A percentile compares a stretch with the other conserved stretches of the same genome.
These are phyloP conservation scores for Pomacea maculata DNA, from an alignment of 1,140 invertebrate genomes.

Conservation along the genomic window DNA sequence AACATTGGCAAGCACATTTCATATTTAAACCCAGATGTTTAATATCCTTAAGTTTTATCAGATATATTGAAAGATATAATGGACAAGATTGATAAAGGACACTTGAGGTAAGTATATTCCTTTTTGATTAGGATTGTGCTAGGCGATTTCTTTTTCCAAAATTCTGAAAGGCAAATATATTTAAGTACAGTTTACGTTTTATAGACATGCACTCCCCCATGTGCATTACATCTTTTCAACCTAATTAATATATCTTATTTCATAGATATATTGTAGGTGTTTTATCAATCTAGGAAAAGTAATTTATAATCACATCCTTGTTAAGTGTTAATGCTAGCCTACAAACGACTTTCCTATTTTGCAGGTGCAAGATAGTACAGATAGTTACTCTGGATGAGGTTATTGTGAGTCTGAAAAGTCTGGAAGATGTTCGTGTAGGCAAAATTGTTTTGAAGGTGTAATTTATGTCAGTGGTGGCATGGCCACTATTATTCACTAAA, in stretches of 20 bases:
- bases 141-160: neutral
- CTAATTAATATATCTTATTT: no score
- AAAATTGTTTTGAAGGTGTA: conserved; percentile 59
- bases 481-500: no score
- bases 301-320: no score
- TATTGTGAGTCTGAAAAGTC: conserved; percentile 48
- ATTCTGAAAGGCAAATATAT: neutral
- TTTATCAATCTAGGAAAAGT: neutral
- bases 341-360: conserved; percentile 22
- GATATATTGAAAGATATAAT: conserved; percentile 65
- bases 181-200: neutral
- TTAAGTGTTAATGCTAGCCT: conserved; percentile 6
- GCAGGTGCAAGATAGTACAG: conserved; percentile 62
- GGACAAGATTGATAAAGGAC: conserved; percentile 66
- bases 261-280: neutral
- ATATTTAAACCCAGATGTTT: neutral
- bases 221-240: no score
- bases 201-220: neutral
- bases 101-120: conserved; percentile 59
- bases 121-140: no score
- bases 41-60: conserved; percentile 28
- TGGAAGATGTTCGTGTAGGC: conserved; percentile 58
- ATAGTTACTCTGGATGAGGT: conserved; percentile 59
- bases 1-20: neutral
- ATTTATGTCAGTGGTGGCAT: neutral